Base-by-base conservation (phyloP, 2,888 invertebrate genomes). In the Xylota sylvarum region DNA sequence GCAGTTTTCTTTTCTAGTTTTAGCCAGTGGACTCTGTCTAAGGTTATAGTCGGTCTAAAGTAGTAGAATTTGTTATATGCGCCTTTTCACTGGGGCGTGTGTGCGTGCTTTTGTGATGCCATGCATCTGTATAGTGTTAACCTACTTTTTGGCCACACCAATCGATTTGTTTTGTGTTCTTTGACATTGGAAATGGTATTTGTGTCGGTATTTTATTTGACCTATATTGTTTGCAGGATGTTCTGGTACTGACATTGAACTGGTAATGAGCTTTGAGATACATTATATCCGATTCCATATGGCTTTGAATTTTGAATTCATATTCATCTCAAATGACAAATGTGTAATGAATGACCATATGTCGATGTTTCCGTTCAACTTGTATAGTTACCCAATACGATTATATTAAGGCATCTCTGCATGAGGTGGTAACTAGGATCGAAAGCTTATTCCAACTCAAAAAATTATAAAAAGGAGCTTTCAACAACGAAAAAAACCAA, bases 81-180 rank as follows among this genome's bases (percentile, higher is more conserved):
- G 14, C 14, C 14, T 37, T 58, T 37, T 37, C 58, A 58, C 37
- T 14, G 27, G 32, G 14, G 30, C 32, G 32, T 32, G 32, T 10
- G 32, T 32, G 7, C 14, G 17, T n/a, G 30, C 4, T 5, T 7
- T 5, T 52, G 1, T n/a, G 30, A 2, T 52, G 27, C 23, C 19
- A 12, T 17, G 50, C 9, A 10, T 19, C 9, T 55, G 52, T 55
- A 14, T 6, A 17, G 55, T 12, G 32, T 56, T 56, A 56, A 32
- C 55, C 55, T 56, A 56, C 55, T 56, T 56, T n/a, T 35, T 56
- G 30, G 14, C 32, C 10, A 4, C 3, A 56, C 55, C 14, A 56
- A 32, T 56, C 9, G 55, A 56, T 56, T 32, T 32, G 32, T 17
- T n/a, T 56, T 32, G 55, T 32, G 12, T 32, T 35, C 32, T 14